These are phyloP conservation scores for Theropithecus gelada DNA, from an alignment of 2,113 vertebrate species.

Conservation along the genomic window DNA sequence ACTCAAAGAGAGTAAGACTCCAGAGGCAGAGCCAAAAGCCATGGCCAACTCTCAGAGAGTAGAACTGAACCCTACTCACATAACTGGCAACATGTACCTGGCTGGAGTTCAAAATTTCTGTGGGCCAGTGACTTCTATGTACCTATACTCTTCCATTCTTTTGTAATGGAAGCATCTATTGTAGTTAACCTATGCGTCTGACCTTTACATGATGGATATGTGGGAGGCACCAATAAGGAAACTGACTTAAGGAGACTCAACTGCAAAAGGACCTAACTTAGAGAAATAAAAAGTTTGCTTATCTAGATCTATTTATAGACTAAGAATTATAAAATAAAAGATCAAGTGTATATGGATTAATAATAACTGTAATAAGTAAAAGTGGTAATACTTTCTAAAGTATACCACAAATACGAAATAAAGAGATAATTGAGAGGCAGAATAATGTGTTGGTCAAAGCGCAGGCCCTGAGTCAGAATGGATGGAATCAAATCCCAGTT, in stretches of 20 bases:
- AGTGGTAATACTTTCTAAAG: neutral
- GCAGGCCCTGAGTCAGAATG: neutral
- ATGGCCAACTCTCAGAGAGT: neutral
- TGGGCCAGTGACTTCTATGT: neutral
- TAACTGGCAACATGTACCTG: neutral
- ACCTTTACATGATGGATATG: neutral
- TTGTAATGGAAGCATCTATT: neutral
- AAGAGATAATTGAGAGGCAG: neutral
- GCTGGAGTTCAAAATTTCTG: neutral
- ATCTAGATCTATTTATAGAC: neutral
- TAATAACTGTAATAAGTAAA: neutral
- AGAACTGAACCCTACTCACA: neutral
- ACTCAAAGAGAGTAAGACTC: neutral
- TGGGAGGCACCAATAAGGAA: neutral
- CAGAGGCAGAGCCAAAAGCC: neutral
- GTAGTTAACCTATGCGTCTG: neutral
- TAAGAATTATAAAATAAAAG: neutral
- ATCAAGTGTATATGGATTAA: neutral
- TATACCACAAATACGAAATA: neutral
- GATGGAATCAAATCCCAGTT: neutral
- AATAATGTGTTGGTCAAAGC: neutral
- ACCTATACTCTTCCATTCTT: neutral
- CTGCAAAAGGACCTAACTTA: neutral
- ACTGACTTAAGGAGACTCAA: neutral
- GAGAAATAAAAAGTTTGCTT: neutral